Conservation (phyloP, 2,888 invertebrate genomes). For the Nomada ferruginata region DNA sequence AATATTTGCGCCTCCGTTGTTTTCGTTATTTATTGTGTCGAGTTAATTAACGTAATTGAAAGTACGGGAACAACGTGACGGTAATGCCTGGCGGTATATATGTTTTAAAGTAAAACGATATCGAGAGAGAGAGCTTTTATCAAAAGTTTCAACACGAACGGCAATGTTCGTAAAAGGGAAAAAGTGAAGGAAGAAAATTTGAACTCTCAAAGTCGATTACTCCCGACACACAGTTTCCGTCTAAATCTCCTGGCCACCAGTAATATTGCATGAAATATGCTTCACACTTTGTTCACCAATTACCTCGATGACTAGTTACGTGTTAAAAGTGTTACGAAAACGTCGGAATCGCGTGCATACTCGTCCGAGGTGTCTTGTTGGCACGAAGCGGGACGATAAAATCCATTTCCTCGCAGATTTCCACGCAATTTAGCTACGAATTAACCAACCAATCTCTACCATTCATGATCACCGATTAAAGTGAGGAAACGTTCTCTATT, state of each 20-base stretch:
- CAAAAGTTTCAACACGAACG: constrained; percentile 6
- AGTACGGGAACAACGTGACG: no score
- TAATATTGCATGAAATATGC: constrained; percentile 57
- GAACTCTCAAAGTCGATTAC: constrained; percentile 31
- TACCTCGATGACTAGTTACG: constrained; percentile 61
- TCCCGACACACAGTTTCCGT: constrained; percentile 15
- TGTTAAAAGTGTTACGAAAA: constrained; percentile 63
- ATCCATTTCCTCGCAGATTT: constrained; percentile 35
- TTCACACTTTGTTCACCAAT: constrained; percentile 61
- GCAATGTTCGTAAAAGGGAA: not conserved
- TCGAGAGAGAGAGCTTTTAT: no score
- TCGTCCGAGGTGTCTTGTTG: constrained; percentile 52
- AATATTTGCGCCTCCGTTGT: not conserved
- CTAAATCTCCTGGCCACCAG: constrained; percentile 47
- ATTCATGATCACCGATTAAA: no score
- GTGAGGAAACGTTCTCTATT: no score
- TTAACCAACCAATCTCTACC: no score
- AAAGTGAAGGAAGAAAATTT: not conserved
- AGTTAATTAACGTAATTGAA: constrained; percentile 10
- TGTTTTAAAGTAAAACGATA: not conserved
- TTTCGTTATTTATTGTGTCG: not conserved
- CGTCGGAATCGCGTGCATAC: constrained; percentile 56
- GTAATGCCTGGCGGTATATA: not conserved
- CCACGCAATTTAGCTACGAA: constrained; percentile 29
- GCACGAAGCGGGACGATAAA: constrained; percentile 54